Evolutionary conservation across 1,140 invertebrate genomes (phyloP).

Genomic region (Muscidifurax raptorellus): DNA sequence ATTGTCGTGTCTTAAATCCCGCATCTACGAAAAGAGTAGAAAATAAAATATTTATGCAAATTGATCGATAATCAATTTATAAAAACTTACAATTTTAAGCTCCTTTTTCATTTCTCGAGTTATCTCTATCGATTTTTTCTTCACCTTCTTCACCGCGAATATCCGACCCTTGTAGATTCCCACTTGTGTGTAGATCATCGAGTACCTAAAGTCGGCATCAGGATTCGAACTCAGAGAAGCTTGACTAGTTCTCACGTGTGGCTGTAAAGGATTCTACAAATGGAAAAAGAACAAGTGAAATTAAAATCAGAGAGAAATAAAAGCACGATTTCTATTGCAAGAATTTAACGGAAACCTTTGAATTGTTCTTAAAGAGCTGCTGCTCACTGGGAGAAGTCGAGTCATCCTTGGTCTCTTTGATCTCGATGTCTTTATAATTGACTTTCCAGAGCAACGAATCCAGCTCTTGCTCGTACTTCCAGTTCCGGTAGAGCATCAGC

Average conservation of each 20-base stretch:
- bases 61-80: not conserved
- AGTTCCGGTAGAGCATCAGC: conserved; percentile 89
- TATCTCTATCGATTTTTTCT: conserved; percentile 92
- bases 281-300: not conserved
- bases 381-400: conserved; percentile 21
- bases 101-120: conserved; percentile 95
- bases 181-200: conserved; percentile 90
- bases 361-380: conserved; percentile 60
- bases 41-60: not conserved
- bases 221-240: conserved; percentile 91
- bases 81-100: conserved; percentile 87
- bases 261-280: conserved; percentile 66
- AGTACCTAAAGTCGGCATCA: conserved; percentile 89
- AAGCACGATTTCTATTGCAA: not conserved
- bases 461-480: conserved; percentile 95
- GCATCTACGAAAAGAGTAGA: conserved; percentile 82
- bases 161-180: conserved; percentile 91
- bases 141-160: conserved; percentile 90
- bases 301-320: conserved; percentile 14
- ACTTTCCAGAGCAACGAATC: conserved; percentile 97
- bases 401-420: conserved; percentile 70
- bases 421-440: conserved; percentile 91
- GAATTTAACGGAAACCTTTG: conserved; percentile 56
- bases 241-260: conserved; percentile 86
- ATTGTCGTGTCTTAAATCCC: conserved; percentile 93